Base-by-base conservation (phyloP, 1,140 invertebrate species). In the Diprion similis region DNA sequence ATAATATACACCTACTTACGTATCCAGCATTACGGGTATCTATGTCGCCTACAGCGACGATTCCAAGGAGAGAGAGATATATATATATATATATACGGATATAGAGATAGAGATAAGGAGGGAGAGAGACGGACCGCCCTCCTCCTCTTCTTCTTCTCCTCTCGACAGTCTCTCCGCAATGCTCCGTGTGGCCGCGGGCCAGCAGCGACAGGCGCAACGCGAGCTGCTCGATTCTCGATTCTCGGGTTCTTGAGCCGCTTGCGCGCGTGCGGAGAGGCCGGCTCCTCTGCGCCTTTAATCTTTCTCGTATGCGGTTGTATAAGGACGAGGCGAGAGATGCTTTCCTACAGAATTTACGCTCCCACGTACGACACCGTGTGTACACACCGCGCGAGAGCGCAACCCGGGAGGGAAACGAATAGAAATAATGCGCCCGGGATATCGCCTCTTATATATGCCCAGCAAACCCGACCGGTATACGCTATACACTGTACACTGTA, bases 191-290 rank as follows among this genome's bases (percentile, higher is more conserved):
- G 37, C 2, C 17, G n/a, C 46, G 59, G 24, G 64, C 59, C 68
- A 47, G 15, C 24, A 68, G 47, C 24, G 48, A 69, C 69, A 11
- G 70, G 18, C 10, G 46, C 67, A 51, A 19, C 19, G 2, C 59
- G 24, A 17, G 17, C 24, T 13, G 46, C 65, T 19, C 70, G 75
- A 59, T 59, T 51, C 48, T 51, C 48, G 15, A 51, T 8, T 70
- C 72, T 48, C 45, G 24, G 65, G 71, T 64, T 71, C 72, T 76
- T 69, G 75, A 37, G 66, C 75, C 71, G 73, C 73, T 75, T 71
- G 71, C 68, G 75, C 72, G 75, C 73, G 75, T 71, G 75, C 75
- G 75, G 75, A 70, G 69, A 70, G 66, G 67, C 15, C 46, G 46
- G 13, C 1, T 46, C 68, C n/a, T 15, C 59, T 59, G 71, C 71